phyloP scores from a whole-genome alignment of 2,888 invertebrate species.

The Phalangium opilio region DNA sequence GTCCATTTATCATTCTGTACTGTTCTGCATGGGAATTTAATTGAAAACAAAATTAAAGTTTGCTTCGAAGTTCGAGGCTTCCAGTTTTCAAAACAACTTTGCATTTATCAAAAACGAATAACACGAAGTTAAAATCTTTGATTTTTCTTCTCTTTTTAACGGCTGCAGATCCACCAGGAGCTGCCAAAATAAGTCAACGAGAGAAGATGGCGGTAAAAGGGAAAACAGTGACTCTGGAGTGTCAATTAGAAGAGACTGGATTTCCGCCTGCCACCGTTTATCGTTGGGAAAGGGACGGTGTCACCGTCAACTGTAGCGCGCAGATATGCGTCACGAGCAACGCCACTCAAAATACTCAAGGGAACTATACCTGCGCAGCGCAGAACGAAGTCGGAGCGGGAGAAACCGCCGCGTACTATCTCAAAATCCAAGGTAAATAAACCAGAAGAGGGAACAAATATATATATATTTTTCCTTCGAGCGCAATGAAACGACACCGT shows the following conservation, averaged over 20 bases:
- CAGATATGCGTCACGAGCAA: slow-evolving; percentile 31
- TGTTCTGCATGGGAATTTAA: no score
- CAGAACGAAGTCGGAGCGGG: slow-evolving; percentile 70
- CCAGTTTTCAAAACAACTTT: no score
- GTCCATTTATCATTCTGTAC: no score
- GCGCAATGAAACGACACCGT: not conserved
- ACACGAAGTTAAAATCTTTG: no score
- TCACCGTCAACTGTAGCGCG: slow-evolving; percentile 8
- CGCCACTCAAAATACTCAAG: slow-evolving; percentile 65
- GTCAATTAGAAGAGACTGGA: slow-evolving; percentile 14
- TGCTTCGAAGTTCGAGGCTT: no score
- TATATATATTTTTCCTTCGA: not conserved
- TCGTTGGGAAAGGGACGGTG: slow-evolving; percentile 13
- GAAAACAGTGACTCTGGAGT: slow-evolving; percentile 11
- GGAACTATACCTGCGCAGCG: slow-evolving; percentile 77
- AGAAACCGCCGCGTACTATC: slow-evolving; percentile 42
- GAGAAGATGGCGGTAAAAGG: slow-evolving; percentile 14
- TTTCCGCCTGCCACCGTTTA: slow-evolving; percentile 14
- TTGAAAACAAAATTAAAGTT: no score
- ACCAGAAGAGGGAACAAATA: not conserved
- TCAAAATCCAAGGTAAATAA: slow-evolving; percentile 18
- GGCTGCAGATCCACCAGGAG: slow-evolving; percentile 15
- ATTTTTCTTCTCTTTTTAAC: not conserved
- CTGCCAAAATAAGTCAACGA: slow-evolving; percentile 11
- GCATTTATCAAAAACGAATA: no score